Evolutionary conservation across 2,888 invertebrate species (phyloP).

Genomic region (Oscheius sp.): DNA sequence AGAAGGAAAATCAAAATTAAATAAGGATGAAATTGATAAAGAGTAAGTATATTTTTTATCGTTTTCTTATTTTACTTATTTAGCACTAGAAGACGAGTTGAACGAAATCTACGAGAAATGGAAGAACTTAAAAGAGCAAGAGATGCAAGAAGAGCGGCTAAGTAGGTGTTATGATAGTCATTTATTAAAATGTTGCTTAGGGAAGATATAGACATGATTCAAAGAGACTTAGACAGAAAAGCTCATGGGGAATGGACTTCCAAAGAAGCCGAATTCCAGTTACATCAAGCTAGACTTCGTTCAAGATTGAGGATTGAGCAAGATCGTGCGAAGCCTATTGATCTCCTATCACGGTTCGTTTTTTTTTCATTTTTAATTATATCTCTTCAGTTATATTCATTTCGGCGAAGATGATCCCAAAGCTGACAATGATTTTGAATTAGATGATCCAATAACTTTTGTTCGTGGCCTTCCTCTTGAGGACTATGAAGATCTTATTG

Average conservation of each 20-base stretch:
- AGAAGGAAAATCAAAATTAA: conserved; percentile 78
- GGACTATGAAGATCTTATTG: conserved; percentile 92
- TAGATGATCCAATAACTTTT: conserved; percentile 97
- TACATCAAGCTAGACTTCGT: conserved; percentile 88
- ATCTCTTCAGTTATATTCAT: conserved; percentile 48
- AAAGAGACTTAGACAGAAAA: conserved; percentile 87
- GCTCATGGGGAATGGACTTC: conserved; percentile 91
- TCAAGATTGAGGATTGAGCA: conserved; percentile 95
- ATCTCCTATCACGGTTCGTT: conserved; percentile 93
- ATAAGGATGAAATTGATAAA: conserved; percentile 55
- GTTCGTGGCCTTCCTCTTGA: conserved; percentile 85
- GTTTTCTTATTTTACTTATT: conserved; percentile 4
- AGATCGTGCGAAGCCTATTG: conserved; percentile 96
- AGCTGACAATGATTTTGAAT: conserved; percentile 89
- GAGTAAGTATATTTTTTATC: conserved; percentile 38
- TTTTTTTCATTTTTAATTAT: neutral
- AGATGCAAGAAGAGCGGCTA: conserved; percentile 60
- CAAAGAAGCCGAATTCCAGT: conserved; percentile 95
- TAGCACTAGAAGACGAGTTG: conserved; percentile 55
- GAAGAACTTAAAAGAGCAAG: conserved; percentile 94
- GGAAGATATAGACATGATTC: conserved; percentile 76
- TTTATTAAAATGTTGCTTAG: conserved; percentile 22
- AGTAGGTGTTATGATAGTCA: conserved; percentile 8
- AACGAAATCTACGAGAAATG: conserved; percentile 78
- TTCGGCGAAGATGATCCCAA: conserved; percentile 76